Evolutionary conservation across 2,797 vertebrate genomes (phyloP).

Genomic region (Gadopsis marmoratus): DNA sequence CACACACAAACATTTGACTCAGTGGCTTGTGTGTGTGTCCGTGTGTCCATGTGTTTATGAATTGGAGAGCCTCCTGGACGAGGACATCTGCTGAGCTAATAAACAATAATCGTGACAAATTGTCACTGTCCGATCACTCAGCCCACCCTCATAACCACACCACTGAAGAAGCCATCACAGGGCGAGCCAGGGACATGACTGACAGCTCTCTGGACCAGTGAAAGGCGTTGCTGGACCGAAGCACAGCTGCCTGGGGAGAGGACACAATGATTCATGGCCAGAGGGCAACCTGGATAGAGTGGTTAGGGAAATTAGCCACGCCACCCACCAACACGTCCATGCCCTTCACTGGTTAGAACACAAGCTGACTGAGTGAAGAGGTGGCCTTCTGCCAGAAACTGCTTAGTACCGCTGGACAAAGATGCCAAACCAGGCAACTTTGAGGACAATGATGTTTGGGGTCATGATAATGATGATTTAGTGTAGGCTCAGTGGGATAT

Average conservation of each 20-base stretch:
- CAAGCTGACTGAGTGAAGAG: conserved; percentile 48
- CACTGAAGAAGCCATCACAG: conserved; percentile 78
- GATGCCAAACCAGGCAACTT: conserved; percentile 41
- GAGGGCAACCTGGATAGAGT: conserved; percentile 77
- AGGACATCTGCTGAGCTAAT: conserved; percentile 87
- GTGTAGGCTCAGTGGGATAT: conserved; percentile 29
- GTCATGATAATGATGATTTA: conserved; percentile 64
- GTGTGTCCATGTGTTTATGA: conserved; percentile 56
- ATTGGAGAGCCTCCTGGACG: conserved; percentile 72
- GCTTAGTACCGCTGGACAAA: conserved; percentile 46
- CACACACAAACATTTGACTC: conserved; percentile 24
- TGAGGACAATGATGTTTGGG: conserved; percentile 45
- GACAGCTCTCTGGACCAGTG: conserved; percentile 75
- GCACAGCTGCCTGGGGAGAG: conserved; percentile 75
- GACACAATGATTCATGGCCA: conserved; percentile 79
- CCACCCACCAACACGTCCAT: conserved; percentile 59
- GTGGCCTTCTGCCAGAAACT: conserved; percentile 43
- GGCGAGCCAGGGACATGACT: conserved; percentile 75
- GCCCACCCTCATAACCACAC: conserved; percentile 72
- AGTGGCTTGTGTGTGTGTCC: conserved; percentile 14
- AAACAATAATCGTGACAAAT: conserved; percentile 88
- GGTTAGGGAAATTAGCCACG: conserved; percentile 75
- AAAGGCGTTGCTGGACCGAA: conserved; percentile 59
- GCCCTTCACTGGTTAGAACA: conserved; percentile 64
- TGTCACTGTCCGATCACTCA: conserved; percentile 81